These are phyloP conservation scores for Pseudomugil gertrudae DNA, from an alignment of 2,797 vertebrate species.

Conservation along the genomic window DNA sequence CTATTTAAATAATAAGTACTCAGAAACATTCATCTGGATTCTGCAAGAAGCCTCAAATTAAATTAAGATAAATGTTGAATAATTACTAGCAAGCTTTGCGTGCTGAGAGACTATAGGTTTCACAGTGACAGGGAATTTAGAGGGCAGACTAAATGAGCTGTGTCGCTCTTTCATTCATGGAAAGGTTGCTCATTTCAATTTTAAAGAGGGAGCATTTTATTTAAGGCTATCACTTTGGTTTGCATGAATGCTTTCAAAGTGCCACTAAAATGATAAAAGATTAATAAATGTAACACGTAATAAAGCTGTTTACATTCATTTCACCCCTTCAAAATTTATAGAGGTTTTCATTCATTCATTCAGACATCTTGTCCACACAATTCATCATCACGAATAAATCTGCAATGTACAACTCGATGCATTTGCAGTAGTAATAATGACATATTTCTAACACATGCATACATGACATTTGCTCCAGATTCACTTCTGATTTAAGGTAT, in stretches of 20 bases:
- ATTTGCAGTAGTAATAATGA: not conserved
- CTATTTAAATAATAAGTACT: conserved; percentile 25
- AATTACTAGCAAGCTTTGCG: not conserved
- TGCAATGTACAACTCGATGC: not conserved
- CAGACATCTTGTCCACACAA: conserved; percentile 4
- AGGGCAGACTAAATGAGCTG: conserved; percentile 33
- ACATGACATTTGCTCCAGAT: not conserved
- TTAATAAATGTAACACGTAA: not conserved
- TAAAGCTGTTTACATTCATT: not conserved
- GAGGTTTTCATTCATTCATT: conserved; percentile 4
- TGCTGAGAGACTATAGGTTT: conserved; percentile 18
- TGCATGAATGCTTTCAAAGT: not conserved
- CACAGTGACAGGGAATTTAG: conserved; percentile 11
- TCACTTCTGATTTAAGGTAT: not conserved
- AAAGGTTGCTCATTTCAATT: not conserved
- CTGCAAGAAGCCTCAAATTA: conserved; percentile 25
- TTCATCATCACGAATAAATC: conserved; percentile 2
- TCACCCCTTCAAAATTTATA: not conserved
- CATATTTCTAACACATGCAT: not conserved
- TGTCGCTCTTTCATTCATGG: conserved; percentile 13
- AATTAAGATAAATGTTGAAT: conserved; percentile 30
- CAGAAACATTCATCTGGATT: conserved; percentile 28
- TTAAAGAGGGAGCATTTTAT: not conserved
- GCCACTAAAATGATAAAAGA: not conserved
- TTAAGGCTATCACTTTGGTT: not conserved